Percentiles rank a stretch among this genome's conserved stretches.
Evolutionary conservation across 1,140 invertebrate genomes (phyloP).

Genomic region (Thaumetopoea pityocampa): DNA sequence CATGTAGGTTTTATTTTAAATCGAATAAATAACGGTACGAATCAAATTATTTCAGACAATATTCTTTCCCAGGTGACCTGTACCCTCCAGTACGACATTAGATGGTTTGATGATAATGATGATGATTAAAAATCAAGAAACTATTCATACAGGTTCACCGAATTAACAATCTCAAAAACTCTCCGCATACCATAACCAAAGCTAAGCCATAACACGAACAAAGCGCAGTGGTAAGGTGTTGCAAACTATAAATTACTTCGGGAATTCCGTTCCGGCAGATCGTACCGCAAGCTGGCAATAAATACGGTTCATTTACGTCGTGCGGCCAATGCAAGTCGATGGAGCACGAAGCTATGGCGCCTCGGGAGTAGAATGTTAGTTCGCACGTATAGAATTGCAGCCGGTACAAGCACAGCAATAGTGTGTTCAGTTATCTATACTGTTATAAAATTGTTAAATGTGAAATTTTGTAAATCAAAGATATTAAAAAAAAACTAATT

Average conservation of each 20-base stretch:
- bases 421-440: too few species aligned
- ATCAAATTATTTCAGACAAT: too few species aligned
- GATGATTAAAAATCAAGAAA: too few species aligned
- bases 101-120: too few species aligned
- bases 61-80: too few species aligned
- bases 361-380: slow-evolving; percentile 13
- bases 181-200: slow-evolving; percentile 7
- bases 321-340: slow-evolving; percentile 50
- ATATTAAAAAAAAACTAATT: too few species aligned
- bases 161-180: slow-evolving; percentile 14
- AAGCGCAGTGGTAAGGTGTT: slow-evolving; percentile 35
- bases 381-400: too few species aligned
- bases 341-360: slow-evolving; percentile 35
- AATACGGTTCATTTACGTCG: slow-evolving; percentile 64
- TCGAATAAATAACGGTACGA: slow-evolving; percentile 17
- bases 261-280: slow-evolving; percentile 46
- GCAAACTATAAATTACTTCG: slow-evolving; percentile 61
- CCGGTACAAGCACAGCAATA: too few species aligned
- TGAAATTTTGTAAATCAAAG: too few species aligned
- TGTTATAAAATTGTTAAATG: too few species aligned
- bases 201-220: slow-evolving; percentile 12
- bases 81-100: too few species aligned
- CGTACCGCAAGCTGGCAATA: slow-evolving; percentile 46
- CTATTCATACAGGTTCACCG: too few species aligned
- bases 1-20: slow-evolving; percentile 16